Evolutionary conservation across 2,797 vertebrate species (phyloP).

Genomic region (Heliangelus exortis): DNA sequence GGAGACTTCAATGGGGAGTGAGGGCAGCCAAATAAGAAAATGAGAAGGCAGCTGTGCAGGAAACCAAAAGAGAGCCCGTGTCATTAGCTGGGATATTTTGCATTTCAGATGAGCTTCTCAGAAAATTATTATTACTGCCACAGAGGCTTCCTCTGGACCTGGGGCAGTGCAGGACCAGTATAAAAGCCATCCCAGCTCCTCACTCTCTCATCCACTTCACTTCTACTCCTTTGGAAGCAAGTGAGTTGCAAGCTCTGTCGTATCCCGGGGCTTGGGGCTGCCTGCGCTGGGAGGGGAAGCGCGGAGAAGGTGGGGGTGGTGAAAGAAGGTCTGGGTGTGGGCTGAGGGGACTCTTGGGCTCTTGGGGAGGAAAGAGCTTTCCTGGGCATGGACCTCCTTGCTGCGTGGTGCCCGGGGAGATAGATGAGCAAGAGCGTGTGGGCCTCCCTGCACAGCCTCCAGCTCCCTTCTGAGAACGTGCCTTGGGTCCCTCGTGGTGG

Average conservation of each 20-base stretch:
- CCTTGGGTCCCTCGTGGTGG: neutral
- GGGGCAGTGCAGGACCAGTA: neutral
- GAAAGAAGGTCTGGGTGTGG: neutral
- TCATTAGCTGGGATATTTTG: neutral
- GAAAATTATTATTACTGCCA: neutral
- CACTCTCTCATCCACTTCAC: neutral
- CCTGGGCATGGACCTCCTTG: neutral
- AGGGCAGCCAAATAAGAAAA: neutral
- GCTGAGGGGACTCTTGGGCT: neutral
- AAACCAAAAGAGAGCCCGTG: neutral
- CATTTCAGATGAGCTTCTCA: neutral
- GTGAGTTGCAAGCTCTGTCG: neutral
- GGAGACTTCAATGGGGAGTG: neutral
- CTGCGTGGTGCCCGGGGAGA: neutral
- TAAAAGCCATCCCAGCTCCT: neutral
- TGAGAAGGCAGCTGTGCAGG: neutral
- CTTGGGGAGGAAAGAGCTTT: neutral
- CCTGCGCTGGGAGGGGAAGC: neutral
- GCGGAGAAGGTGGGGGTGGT: neutral
- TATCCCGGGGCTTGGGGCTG: neutral
- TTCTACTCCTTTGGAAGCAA: neutral
- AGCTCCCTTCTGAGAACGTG: neutral
- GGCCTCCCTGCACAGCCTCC: neutral
- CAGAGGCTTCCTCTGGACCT: neutral
- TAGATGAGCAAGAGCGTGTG: rapidly evolving